phyloP scores from a whole-genome alignment of 1,140 invertebrate species.

The Micrasema minimum region DNA sequence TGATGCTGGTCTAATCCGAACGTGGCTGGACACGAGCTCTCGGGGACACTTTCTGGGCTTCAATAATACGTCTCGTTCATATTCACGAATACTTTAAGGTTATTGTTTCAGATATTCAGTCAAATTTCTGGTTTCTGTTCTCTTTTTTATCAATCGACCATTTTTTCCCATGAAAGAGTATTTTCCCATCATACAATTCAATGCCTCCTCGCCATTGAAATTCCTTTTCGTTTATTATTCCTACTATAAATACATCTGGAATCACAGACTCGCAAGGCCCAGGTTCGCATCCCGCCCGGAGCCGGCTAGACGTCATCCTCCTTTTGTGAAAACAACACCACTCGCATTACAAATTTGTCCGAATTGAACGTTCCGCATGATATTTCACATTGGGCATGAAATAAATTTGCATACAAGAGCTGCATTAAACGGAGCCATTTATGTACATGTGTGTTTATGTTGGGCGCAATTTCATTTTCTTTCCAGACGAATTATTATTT shows the following conservation, averaged over 20 bases:
- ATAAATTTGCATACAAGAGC: not conserved
- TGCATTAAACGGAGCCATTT: no score
- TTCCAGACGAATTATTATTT: no score
- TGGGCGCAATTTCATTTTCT: no score
- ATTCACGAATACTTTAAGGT: no score
- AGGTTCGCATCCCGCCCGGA: not conserved
- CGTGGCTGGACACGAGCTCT: not conserved
- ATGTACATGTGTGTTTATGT: no score
- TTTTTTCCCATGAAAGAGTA: no score
- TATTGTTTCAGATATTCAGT: no score
- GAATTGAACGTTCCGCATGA: not conserved
- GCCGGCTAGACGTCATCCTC: slow-evolving; percentile 16
- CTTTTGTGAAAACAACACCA: slow-evolving; percentile 22
- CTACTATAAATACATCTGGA: not conserved
- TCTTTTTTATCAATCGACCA: no score
- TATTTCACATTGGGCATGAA: slow-evolving; percentile 11
- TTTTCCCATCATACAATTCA: no score
- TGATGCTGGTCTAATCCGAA: not conserved
- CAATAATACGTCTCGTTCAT: no score
- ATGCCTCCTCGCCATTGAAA: slow-evolving; percentile 17
- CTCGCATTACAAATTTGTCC: slow-evolving; percentile 6
- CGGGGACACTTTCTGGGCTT: not conserved
- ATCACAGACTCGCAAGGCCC: not conserved
- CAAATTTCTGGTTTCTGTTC: no score
- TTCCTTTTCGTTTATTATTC: slow-evolving; percentile 21